Conservation (phyloP, 2,888 invertebrate genomes). For the Phyllotreta cruciferae region DNA sequence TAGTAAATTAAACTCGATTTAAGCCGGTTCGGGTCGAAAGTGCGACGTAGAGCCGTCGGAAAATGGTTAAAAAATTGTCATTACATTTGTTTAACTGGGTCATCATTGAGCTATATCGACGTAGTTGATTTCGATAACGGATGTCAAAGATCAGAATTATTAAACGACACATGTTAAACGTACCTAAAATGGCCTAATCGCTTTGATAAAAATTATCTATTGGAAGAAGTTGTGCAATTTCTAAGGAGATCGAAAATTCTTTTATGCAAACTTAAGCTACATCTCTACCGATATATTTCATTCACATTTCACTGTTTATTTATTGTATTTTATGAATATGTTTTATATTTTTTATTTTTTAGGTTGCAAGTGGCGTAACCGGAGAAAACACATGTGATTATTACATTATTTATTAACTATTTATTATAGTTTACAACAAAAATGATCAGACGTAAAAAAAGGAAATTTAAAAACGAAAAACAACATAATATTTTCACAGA, state of each 20-base stretch:
- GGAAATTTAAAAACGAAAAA: too few species aligned
- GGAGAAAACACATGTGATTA: slow-evolving; percentile 26
- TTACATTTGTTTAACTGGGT: slow-evolving; percentile 26
- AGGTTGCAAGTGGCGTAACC: slow-evolving; percentile 1
- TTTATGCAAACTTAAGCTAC: not conserved
- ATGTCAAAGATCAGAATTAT: slow-evolving; percentile 27
- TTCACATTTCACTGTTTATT: not conserved
- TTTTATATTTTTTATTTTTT: slow-evolving; percentile 12
- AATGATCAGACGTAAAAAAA: not conserved
- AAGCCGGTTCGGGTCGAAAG: not conserved
- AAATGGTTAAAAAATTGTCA: slow-evolving; percentile 14
- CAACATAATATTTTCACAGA: too few species aligned
- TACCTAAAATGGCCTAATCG: slow-evolving; percentile 18
- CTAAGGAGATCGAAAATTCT: not conserved
- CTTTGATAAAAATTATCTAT: slow-evolving; percentile 1
- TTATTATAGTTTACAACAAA: slow-evolving; percentile 24
- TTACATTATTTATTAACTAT: slow-evolving; percentile 34
- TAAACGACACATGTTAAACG: slow-evolving; percentile 16
- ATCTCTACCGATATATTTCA: not conserved
- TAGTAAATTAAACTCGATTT: not conserved
- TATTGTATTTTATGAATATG: not conserved
- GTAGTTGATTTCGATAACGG: slow-evolving; percentile 19
- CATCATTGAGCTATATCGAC: slow-evolving; percentile 21
- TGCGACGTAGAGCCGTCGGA: slow-evolving; percentile 7
- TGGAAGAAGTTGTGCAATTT: slow-evolving; percentile 5